phyloP scores from a whole-genome alignment of 1,140 invertebrate species.

The Ladona fulva region DNA sequence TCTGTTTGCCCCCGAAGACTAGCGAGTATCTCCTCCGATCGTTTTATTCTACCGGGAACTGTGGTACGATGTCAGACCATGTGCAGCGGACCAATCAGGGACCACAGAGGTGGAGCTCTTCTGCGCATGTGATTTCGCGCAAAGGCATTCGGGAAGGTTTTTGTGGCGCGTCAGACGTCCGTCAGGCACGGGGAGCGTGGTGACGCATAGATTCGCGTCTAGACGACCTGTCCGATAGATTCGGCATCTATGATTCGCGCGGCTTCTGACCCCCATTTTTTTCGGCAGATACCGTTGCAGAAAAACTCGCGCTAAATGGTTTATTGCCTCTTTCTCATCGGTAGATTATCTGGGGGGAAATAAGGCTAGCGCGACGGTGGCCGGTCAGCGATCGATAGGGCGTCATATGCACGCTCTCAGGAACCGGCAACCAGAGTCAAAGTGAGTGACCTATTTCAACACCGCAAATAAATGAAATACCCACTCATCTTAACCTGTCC shows the following conservation, averaged over 20 bases:
- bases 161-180: background rate
- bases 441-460: background rate
- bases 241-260: background rate
- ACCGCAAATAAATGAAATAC: background rate
- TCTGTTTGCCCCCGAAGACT: constrained; percentile 7
- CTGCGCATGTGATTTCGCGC: constrained; percentile 6
- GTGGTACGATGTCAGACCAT: constrained; percentile 2
- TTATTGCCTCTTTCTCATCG: background rate
- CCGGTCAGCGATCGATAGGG: background rate
- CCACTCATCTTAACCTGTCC: background rate
- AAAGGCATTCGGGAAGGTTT: constrained; percentile 1
- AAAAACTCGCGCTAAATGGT: background rate
- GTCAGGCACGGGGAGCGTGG: background rate
- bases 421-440: background rate
- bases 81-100: constrained; percentile 5
- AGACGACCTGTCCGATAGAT: background rate
- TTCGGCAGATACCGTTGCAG: background rate
- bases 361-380: background rate
- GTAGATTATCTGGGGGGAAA: background rate
- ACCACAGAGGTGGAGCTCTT: background rate
- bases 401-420: background rate
- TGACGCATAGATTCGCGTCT: background rate
- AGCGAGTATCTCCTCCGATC: background rate
- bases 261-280: background rate
- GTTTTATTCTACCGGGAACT: constrained; percentile 9